Evolutionary conservation across 23 tunicate species (phyloP).

Genomic region (Oikopleura vanhoeffeni): DNA sequence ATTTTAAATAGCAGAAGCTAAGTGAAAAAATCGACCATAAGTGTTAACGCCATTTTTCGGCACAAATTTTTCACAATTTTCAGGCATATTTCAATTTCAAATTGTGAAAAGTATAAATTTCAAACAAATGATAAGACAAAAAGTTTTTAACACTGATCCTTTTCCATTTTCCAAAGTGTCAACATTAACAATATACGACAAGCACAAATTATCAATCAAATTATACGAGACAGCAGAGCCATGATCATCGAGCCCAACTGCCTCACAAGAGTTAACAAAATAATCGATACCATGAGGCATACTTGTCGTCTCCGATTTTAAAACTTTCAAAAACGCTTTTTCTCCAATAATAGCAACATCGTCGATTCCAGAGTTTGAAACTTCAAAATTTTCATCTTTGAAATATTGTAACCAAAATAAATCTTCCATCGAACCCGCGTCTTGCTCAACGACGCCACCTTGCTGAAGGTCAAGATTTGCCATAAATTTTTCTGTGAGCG

Average conservation of each 20-base stretch:
- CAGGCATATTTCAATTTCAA: background rate
- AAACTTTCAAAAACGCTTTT: background rate
- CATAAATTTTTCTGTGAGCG: background rate
- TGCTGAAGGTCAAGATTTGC: background rate
- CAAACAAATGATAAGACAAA: background rate
- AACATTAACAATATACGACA: background rate
- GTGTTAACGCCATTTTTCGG: no score
- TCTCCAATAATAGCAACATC: background rate
- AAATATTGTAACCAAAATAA: background rate
- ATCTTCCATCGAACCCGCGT: background rate
- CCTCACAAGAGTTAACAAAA: background rate
- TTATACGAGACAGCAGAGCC: background rate
- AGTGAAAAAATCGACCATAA: no score
- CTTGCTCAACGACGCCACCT: background rate
- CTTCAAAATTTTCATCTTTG: background rate
- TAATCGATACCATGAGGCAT: background rate
- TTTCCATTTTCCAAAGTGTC: background rate
- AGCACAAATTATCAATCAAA: background rate
- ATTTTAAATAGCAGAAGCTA: no score
- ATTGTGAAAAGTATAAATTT: background rate
- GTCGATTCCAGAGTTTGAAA: background rate
- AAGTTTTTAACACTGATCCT: no score
- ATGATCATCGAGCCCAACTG: background rate
- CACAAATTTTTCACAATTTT: no score
- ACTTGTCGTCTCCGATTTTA: background rate